phyloP scores from a whole-genome alignment of 2,888 invertebrate species.

The Ormia ochracea region DNA sequence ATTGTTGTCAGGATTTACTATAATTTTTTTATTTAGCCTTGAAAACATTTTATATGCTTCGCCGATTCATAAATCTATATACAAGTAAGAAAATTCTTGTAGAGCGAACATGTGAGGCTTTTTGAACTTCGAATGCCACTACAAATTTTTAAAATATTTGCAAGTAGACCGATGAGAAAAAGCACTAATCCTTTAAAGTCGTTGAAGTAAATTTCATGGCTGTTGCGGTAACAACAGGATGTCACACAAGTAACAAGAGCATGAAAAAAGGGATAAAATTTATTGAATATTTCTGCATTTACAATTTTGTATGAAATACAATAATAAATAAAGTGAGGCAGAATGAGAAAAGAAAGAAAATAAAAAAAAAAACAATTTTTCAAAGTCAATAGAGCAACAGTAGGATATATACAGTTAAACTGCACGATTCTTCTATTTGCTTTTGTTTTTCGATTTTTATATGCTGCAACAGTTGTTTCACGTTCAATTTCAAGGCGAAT shows the following conservation, averaged over 20 bases:
- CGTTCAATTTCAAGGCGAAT: slow-evolving; percentile 58
- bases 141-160: not conserved
- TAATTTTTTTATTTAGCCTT: not conserved
- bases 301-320: not conserved
- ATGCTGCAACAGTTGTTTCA: slow-evolving; percentile 61
- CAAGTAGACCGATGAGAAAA: not conserved
- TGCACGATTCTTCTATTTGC: not conserved
- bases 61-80: not conserved
- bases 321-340: slow-evolving; percentile 11
- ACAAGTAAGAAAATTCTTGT: not conserved
- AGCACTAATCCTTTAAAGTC: slow-evolving; percentile 1
- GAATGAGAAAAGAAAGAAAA: not conserved
- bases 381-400: slow-evolving; percentile 56
- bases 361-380: slow-evolving; percentile 11
- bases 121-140: not conserved
- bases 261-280: slow-evolving; percentile 1
- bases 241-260: not conserved
- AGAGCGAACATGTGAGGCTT: not conserved
- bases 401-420: slow-evolving; percentile 4
- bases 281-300: not conserved
- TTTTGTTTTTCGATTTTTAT: not conserved
- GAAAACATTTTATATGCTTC: not conserved
- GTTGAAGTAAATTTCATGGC: slow-evolving; percentile 10
- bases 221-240: not conserved
- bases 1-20: too few species aligned